phyloP scores from a whole-genome alignment of 2,888 invertebrate species.

The Linnaemya tessellans region DNA sequence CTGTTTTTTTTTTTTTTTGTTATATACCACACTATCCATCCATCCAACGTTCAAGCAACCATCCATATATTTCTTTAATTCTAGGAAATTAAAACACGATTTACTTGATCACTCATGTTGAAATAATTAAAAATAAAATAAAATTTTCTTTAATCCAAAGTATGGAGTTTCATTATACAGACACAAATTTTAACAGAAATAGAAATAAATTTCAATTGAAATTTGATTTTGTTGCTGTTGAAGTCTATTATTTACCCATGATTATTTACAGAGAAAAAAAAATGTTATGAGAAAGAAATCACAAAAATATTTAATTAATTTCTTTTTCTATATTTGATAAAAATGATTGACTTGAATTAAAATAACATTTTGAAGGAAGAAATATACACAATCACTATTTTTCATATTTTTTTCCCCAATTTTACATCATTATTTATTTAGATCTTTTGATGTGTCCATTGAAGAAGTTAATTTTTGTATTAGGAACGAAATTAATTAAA shows the following conservation, averaged over 20 bases:
- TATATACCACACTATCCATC: conserved; percentile 15
- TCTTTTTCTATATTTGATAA: background rate
- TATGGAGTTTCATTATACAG: conserved; percentile 31
- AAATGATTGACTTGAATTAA: background rate
- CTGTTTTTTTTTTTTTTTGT: conserved; percentile 5
- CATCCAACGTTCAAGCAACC: conserved; percentile 44
- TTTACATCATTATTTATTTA: no score
- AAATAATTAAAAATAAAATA: conserved; percentile 63
- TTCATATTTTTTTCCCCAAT: no score
- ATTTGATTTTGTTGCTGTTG: conserved; percentile 32
- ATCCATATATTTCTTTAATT: conserved; percentile 63
- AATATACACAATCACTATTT: no score
- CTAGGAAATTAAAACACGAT: conserved; percentile 69
- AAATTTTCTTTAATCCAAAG: conserved; percentile 15
- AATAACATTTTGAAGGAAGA: no score
- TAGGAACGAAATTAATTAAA: no score
- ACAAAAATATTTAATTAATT: background rate
- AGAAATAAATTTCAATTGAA: conserved; percentile 31
- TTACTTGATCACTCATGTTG: conserved; percentile 71
- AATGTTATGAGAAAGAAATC: conserved; percentile 5
- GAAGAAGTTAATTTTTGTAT: no score
- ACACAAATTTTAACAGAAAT: conserved; percentile 19
- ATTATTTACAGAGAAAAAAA: background rate
- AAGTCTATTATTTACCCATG: conserved; percentile 25
- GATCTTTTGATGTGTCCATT: no score